These are phyloP conservation scores for Parnassius glacialis DNA, from an alignment of 2,888 invertebrate species.

Conservation along the genomic window DNA sequence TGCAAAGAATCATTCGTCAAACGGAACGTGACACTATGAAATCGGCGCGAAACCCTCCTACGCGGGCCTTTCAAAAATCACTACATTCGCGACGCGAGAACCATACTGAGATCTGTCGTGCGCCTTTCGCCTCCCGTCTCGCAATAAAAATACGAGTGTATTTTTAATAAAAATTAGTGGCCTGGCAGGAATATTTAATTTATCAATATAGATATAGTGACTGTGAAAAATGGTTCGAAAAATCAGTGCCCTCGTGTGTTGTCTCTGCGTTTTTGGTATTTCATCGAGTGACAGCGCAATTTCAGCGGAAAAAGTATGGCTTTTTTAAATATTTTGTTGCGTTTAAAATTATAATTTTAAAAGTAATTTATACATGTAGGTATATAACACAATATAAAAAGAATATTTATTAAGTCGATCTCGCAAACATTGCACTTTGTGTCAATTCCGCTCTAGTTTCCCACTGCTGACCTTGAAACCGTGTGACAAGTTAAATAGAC, in stretches of 20 bases:
- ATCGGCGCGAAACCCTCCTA: slow-evolving; percentile 77
- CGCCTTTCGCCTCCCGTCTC: slow-evolving; percentile 65
- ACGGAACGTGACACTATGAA: slow-evolving; percentile 59
- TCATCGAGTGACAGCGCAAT: slow-evolving; percentile 71
- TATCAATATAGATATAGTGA: slow-evolving; percentile 34
- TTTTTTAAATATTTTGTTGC: background rate
- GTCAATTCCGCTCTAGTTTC: slow-evolving; percentile 48
- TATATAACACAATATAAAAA: background rate
- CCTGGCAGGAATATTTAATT: slow-evolving; percentile 19
- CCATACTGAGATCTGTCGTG: slow-evolving; percentile 62
- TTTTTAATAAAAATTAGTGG: slow-evolving; percentile 39
- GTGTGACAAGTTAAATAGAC: slow-evolving; percentile 38
- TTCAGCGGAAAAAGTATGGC: slow-evolving; percentile 53
- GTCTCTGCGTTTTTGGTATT: slow-evolving; percentile 67
- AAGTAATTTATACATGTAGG: background rate
- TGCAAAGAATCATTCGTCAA: slow-evolving; percentile 37
- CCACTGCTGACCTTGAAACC: slow-evolving; percentile 55
- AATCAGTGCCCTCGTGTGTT: slow-evolving; percentile 69
- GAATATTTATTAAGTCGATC: background rate
- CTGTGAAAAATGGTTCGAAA: slow-evolving; percentile 65
- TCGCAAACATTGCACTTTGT: background rate
- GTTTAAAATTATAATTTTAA: slow-evolving; percentile 4
- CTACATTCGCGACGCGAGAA: slow-evolving; percentile 59
- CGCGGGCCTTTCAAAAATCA: slow-evolving; percentile 79
- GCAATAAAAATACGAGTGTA: slow-evolving; percentile 31